A percentile compares a stretch with the other conserved stretches of the same genome.
Conservation (phyloP, 2,888 invertebrate genomes). For the Cataglyphis livida region DNA sequence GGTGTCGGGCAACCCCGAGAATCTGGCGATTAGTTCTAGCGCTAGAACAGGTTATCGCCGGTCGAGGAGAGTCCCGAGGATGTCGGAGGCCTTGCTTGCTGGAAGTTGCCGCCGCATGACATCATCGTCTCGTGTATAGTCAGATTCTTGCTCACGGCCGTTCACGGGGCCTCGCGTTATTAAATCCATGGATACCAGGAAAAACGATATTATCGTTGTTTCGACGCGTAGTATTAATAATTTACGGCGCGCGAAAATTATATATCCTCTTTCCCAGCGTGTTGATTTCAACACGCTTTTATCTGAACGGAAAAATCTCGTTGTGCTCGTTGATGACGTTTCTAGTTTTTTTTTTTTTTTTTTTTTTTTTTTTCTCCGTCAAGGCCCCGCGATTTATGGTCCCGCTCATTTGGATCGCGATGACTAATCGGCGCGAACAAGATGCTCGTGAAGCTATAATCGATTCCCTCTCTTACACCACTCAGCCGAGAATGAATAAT, state of each 20-base stretch:
- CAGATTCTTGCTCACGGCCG: slow-evolving; percentile 61
- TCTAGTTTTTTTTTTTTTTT: neutral
- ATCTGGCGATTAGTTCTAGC: slow-evolving; percentile 47
- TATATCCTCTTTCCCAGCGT: neutral
- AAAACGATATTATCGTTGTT: slow-evolving; percentile 1
- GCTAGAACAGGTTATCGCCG: slow-evolving; percentile 63
- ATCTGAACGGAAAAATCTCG: neutral
- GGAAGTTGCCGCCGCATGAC: slow-evolving; percentile 58
- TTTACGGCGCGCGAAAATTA: neutral
- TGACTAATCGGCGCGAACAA: slow-evolving; percentile 39
- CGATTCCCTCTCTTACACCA: slow-evolving; percentile 36
- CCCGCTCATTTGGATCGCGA: neutral
- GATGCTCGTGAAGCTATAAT: slow-evolving; percentile 38
- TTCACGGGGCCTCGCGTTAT: slow-evolving; percentile 23
- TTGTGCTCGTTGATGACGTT: neutral
- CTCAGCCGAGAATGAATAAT: slow-evolving; percentile 39
- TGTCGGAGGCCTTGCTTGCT: slow-evolving; percentile 53
- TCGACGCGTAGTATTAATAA: neutral
- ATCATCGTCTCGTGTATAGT: slow-evolving; percentile 59
- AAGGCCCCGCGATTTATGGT: slow-evolving; percentile 4
- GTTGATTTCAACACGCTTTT: neutral
- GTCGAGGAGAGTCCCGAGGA: slow-evolving; percentile 41
- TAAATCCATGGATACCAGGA: neutral
- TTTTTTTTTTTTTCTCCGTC: neutral
- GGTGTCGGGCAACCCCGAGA: slow-evolving; percentile 45